Percentiles rank a stretch among this genome's conserved stretches.
Evolutionary conservation across 2,888 invertebrate species (phyloP).

Genomic region (Drosophila helvetica): DNA sequence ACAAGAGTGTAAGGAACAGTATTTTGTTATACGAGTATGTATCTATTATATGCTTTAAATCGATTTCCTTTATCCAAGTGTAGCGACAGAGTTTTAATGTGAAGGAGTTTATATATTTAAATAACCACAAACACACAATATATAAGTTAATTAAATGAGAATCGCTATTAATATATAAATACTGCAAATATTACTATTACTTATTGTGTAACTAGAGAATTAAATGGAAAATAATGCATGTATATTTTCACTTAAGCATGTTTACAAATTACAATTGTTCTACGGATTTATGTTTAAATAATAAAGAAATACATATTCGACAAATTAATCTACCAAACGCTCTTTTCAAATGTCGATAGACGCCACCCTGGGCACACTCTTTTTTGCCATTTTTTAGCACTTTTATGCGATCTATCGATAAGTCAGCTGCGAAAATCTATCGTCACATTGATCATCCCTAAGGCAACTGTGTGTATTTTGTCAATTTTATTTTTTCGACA

Average conservation of each 20-base stretch:
- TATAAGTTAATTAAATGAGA: constrained; percentile 50
- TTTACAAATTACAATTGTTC: constrained; percentile 77
- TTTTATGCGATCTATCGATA: constrained; percentile 15
- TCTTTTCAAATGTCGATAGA: background rate
- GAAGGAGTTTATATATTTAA: constrained; percentile 29
- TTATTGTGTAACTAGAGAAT: constrained; percentile 73
- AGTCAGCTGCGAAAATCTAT: constrained; percentile 15
- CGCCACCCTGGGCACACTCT: background rate
- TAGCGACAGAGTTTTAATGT: constrained; percentile 51
- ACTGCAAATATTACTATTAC: constrained; percentile 75
- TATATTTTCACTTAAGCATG: constrained; percentile 80
- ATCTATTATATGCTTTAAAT: constrained; percentile 66
- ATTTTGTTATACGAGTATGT: constrained; percentile 66
- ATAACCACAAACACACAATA: constrained; percentile 22
- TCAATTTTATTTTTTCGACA: background rate
- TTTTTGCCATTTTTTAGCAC: constrained; percentile 14
- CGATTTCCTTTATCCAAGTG: constrained; percentile 54
- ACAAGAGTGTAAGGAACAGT: constrained; percentile 68
- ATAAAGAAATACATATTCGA: constrained; percentile 62
- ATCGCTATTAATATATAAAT: constrained; percentile 74
- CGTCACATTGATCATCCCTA: constrained; percentile 16
- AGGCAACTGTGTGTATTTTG: constrained; percentile 26
- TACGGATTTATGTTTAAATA: constrained; percentile 66
- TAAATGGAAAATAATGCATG: constrained; percentile 68
- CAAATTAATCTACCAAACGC: constrained; percentile 3